Conservation (phyloP, 1,140 invertebrate species). For the Heterodera schachtii region DNA sequence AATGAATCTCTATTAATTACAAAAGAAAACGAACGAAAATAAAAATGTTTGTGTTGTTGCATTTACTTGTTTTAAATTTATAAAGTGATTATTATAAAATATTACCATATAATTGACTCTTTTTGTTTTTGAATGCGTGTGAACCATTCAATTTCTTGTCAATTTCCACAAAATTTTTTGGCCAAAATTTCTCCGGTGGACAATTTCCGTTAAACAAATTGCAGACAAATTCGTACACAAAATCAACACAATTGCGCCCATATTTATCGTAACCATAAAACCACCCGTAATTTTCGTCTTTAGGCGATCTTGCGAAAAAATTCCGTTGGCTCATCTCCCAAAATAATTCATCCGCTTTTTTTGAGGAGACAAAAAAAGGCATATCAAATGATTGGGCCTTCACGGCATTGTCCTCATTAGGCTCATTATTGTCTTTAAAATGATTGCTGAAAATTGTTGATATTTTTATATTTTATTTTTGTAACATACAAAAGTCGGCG, state of each 20-base stretch:
- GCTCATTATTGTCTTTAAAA: not conserved
- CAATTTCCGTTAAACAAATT: not conserved
- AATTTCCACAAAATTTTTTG: not conserved
- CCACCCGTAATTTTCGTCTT: not conserved
- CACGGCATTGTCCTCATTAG: not conserved
- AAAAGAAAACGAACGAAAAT: too few relatives aligned
- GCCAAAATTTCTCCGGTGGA: not conserved
- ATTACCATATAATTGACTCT: not conserved
- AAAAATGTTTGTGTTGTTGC: too few relatives aligned
- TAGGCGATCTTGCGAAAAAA: not conserved
- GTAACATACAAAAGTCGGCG: not conserved
- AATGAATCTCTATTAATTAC: too few relatives aligned
- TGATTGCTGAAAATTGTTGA: not conserved
- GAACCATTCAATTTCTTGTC: not conserved
- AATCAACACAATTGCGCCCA: not conserved
- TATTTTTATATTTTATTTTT: too few relatives aligned
- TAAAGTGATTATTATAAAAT: too few relatives aligned
- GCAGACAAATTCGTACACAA: constrained; percentile 3
- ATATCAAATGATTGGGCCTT: not conserved
- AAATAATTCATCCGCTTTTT: not conserved
- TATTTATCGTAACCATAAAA: not conserved
- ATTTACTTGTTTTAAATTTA: too few relatives aligned
- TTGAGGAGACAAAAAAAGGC: not conserved
- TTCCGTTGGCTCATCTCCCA: not conserved
- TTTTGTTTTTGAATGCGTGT: not conserved